phyloP scores from a whole-genome alignment of 2,888 invertebrate genomes.

The Alcis repandata region DNA sequence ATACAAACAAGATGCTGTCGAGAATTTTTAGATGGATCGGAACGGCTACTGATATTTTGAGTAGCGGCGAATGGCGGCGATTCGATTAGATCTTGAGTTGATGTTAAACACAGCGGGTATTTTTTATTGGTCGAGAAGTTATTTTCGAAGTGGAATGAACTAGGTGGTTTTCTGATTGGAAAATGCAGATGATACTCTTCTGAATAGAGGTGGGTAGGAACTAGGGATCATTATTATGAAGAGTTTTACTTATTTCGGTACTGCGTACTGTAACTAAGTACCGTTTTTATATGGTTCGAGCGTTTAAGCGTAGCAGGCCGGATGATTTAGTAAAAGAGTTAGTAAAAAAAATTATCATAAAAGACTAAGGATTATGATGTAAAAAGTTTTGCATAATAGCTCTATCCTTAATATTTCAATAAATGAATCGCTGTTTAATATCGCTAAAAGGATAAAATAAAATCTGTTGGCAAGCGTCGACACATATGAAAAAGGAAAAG shows the following conservation, averaged over 20 bases:
- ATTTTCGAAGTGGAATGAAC: constrained; percentile 6
- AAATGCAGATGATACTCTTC: background rate
- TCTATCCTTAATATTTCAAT: background rate
- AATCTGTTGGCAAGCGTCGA: background rate
- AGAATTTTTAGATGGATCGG: constrained; percentile 65
- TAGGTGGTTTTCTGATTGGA: constrained; percentile 5
- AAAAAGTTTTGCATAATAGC: too few relatives aligned
- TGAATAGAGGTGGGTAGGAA: too few relatives aligned
- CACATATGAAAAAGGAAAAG: background rate
- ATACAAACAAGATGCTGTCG: constrained; percentile 62
- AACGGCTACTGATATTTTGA: constrained; percentile 59
- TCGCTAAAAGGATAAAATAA: background rate
- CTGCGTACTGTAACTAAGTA: too few relatives aligned
- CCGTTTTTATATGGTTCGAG: too few relatives aligned
- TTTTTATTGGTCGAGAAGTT: constrained; percentile 21
- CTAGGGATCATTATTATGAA: too few relatives aligned
- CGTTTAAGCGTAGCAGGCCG: too few relatives aligned
- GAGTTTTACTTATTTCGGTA: too few relatives aligned
- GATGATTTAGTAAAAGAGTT: too few relatives aligned
- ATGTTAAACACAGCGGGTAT: constrained; percentile 24
- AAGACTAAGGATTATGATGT: too few relatives aligned
- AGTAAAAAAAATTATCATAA: too few relatives aligned
- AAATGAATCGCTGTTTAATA: background rate
- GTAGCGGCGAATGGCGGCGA: constrained; percentile 31
- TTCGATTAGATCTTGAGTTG: constrained; percentile 43